These are phyloP conservation scores for Galeruca laticollis DNA, from an alignment of 2,888 invertebrate genomes.

Conservation along the genomic window DNA sequence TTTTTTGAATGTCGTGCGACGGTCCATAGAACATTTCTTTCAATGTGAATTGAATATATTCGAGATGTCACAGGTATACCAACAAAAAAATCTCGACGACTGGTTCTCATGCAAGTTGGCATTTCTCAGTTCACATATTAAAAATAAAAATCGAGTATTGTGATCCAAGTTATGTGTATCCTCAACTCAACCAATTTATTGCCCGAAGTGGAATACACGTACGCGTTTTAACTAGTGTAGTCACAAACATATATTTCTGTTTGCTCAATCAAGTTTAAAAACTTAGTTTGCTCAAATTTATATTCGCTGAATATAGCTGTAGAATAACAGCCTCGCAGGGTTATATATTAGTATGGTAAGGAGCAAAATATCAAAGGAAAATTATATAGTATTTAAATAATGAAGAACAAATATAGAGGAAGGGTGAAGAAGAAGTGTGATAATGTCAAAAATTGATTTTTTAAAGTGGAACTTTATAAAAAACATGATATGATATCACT, in stretches of 20 bases:
- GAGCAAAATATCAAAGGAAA: too few relatives aligned
- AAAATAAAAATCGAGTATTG: slow-evolving; percentile 43
- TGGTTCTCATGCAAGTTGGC: slow-evolving; percentile 35
- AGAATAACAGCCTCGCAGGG: too few relatives aligned
- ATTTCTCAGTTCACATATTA: slow-evolving; percentile 42
- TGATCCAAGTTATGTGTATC: slow-evolving; percentile 38
- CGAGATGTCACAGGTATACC: slow-evolving; percentile 51
- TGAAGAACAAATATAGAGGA: too few relatives aligned
- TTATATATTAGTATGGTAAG: too few relatives aligned
- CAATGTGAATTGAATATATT: slow-evolving; percentile 51
- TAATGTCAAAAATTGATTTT: too few relatives aligned
- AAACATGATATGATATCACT: too few relatives aligned
- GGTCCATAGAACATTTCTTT: slow-evolving; percentile 46
- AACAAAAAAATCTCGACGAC: slow-evolving; percentile 46
- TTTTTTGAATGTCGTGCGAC: slow-evolving; percentile 49
- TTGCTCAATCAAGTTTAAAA: too few relatives aligned
- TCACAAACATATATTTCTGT: not conserved
- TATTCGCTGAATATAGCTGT: too few relatives aligned
- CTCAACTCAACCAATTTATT: slow-evolving; percentile 32
- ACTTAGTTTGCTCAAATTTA: too few relatives aligned
- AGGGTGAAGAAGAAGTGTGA: too few relatives aligned
- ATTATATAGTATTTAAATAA: too few relatives aligned
- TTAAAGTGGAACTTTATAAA: too few relatives aligned
- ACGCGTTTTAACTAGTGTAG: not conserved
- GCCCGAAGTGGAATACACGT: slow-evolving; percentile 19